phyloP scores from a whole-genome alignment of 2,113 vertebrate species.

The Nestor notabilis region DNA sequence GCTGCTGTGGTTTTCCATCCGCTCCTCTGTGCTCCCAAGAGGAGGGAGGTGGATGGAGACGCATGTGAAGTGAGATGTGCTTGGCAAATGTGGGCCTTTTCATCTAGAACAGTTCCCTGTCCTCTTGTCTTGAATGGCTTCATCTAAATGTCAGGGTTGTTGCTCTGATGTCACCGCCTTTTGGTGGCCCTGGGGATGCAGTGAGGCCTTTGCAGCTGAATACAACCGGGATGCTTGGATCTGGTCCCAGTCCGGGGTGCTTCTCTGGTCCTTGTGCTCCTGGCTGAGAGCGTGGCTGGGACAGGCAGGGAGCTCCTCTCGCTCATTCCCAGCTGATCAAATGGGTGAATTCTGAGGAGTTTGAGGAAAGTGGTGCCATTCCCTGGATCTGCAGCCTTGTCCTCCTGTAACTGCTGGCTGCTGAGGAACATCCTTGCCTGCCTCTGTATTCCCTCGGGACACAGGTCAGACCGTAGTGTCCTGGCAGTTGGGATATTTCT shows the following conservation, averaged over 20 bases:
- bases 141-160: neutral
- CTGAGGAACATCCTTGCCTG: neutral
- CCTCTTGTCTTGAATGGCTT: neutral
- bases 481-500: neutral
- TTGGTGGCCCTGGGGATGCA: neutral
- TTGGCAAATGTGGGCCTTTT: neutral
- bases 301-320: neutral
- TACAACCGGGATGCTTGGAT: neutral
- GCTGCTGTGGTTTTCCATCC: neutral
- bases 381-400: neutral
- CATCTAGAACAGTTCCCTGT: neutral
- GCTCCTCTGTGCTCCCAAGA: neutral
- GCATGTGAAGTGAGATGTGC: neutral
- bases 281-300: neutral
- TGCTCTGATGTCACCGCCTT: neutral
- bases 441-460: neutral
- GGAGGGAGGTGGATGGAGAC: neutral
- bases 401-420: neutral
- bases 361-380: neutral
- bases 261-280: neutral
- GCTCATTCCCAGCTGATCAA: rapidly evolving
- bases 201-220: neutral
- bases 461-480: neutral
- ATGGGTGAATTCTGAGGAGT: neutral
- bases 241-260: neutral